A percentile compares a stretch with the other conserved stretches of the same genome.
Evolutionary conservation across 1,140 invertebrate species (phyloP).

Genomic region (Drosophila athabasca): DNA sequence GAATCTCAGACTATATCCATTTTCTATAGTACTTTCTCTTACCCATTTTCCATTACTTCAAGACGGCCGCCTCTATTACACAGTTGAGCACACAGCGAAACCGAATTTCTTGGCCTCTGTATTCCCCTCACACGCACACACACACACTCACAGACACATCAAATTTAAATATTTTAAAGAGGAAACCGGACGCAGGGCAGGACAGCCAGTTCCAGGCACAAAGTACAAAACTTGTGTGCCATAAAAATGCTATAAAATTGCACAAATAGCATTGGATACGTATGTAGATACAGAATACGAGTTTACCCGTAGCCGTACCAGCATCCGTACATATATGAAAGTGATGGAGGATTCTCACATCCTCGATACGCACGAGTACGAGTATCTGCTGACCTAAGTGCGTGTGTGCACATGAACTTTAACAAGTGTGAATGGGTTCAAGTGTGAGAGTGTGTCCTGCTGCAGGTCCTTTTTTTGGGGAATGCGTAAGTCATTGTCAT

Average conservation of each 20-base stretch:
- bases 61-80: constrained; percentile 58
- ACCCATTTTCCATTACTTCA: constrained; percentile 22
- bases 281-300: constrained; percentile 24
- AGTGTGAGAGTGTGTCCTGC: constrained; percentile 11
- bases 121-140: constrained; percentile 1
- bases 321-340: constrained; percentile 47
- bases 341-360: constrained; percentile 37
- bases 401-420: constrained; percentile 61
- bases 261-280: constrained; percentile 64
- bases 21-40: constrained; percentile 8
- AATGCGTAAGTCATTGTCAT: constrained; percentile 48
- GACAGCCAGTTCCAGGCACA: constrained; percentile 8
- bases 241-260: constrained; percentile 80
- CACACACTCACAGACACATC: constrained; percentile 34
- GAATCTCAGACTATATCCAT: constrained; percentile 2
- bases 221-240: constrained; percentile 66
- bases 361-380: neutral
- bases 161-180: constrained; percentile 79
- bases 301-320: constrained; percentile 8
- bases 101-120: constrained; percentile 30
- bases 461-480: constrained; percentile 19
- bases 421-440: constrained; percentile 32
- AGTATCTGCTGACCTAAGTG: constrained; percentile 68
- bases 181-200: constrained; percentile 23
- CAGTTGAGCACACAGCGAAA: constrained; percentile 57